These are phyloP conservation scores for Mantis religiosa DNA, from an alignment of 2,888 invertebrate genomes.

Conservation along the genomic window DNA sequence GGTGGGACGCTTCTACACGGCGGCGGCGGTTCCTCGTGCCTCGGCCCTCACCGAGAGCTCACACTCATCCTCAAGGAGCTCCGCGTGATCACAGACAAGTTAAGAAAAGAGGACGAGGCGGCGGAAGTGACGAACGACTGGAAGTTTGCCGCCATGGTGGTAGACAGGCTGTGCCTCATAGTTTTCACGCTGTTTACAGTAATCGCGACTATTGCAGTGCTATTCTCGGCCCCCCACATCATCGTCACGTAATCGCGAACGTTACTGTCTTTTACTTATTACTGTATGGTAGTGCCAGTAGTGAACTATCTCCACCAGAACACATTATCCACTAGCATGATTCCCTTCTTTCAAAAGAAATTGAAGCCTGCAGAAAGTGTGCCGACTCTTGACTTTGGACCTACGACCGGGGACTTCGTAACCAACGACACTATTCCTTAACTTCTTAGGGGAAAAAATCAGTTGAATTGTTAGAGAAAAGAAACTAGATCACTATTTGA, in stretches of 20 bases:
- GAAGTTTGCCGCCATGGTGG: conserved; percentile 99
- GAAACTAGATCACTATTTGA: background rate
- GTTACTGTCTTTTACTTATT: conserved; percentile 1
- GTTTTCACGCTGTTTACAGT: conserved; percentile 98
- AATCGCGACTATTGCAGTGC: conserved; percentile 94
- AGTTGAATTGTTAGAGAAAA: background rate
- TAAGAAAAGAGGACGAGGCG: conserved; percentile 92
- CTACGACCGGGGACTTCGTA: background rate
- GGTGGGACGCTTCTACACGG: conserved; percentile 48
- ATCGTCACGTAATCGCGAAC: conserved; percentile 70
- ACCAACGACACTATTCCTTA: background rate
- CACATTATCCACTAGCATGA: background rate
- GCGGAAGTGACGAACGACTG: conserved; percentile 95
- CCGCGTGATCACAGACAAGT: conserved; percentile 87
- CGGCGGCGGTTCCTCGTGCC: conserved; percentile 70
- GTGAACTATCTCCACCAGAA: background rate
- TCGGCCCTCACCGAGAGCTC: conserved; percentile 90
- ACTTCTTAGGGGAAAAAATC: background rate
- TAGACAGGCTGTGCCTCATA: conserved; percentile 99
- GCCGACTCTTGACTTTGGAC: background rate
- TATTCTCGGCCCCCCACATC: conserved; percentile 94
- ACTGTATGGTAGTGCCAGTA: background rate
- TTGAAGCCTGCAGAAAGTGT: background rate
- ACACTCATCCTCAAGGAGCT: conserved; percentile 89
- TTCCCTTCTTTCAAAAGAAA: background rate